A percentile compares a stretch with the other conserved stretches of the same genome.
Evolutionary conservation across 2,888 invertebrate genomes (phyloP).

Genomic region (Caenorhabditis angaria): DNA sequence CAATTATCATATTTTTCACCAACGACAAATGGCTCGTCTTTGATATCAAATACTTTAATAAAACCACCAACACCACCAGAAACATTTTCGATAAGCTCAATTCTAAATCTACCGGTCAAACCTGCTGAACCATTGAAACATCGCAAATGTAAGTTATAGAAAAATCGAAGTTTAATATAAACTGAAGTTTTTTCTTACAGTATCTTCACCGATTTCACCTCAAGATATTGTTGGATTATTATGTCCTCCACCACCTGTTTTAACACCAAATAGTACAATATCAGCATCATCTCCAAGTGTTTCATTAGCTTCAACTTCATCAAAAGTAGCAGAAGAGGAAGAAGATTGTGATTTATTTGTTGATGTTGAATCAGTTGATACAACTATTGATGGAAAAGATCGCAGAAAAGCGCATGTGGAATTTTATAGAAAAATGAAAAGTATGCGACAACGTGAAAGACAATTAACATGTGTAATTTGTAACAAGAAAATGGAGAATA

Average conservation of each 20-base stretch:
- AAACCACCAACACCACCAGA: constrained; percentile 12
- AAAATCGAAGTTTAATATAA: too few species aligned
- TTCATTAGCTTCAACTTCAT: constrained; percentile 23
- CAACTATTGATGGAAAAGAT: constrained; percentile 40
- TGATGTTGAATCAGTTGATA: constrained; percentile 53
- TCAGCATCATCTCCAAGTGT: constrained; percentile 29
- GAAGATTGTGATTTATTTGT: constrained; percentile 45
- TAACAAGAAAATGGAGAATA: constrained; percentile 40
- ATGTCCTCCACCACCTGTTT: constrained; percentile 9
- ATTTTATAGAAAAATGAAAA: constrained; percentile 58
- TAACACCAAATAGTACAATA: constrained; percentile 9
- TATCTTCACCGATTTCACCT: constrained; percentile 14
- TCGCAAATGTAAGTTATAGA: constrained; percentile 5
- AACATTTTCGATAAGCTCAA: constrained; percentile 2
- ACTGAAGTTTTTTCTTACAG: not conserved
- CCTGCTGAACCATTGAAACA: constrained; percentile 13
- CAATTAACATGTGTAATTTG: constrained; percentile 48
- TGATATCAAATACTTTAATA: not conserved
- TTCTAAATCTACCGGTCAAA: constrained; percentile 9
- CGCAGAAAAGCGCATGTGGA: constrained; percentile 58
- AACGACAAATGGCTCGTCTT: not conserved
- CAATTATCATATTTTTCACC: constrained; percentile 7
- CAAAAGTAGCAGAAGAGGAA: constrained; percentile 10
- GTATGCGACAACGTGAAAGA: constrained; percentile 51
- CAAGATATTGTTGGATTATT: constrained; percentile 15